phyloP scores from a whole-genome alignment of 1,140 invertebrate genomes.

The Brachionus rotundiformis region DNA sequence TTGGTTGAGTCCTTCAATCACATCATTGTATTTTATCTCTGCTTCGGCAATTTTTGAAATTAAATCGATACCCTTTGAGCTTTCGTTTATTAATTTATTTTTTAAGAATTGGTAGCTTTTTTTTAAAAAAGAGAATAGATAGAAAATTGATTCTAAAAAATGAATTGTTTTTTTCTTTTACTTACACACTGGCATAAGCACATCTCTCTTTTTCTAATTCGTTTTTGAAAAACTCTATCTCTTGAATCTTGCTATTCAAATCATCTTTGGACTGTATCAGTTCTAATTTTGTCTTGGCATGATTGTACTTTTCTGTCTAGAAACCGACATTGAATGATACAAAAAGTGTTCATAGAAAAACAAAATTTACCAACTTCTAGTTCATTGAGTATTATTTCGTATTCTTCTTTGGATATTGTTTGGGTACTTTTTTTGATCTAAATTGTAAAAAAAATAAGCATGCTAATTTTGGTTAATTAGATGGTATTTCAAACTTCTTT shows the following conservation, averaged over 20 bases:
- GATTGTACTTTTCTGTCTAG: constrained; percentile 21
- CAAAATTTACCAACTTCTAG: not conserved
- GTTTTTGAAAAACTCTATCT: constrained; percentile 38
- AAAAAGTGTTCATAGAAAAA: not conserved
- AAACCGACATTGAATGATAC: not conserved
- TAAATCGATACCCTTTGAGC: constrained; percentile 26
- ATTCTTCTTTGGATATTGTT: not conserved
- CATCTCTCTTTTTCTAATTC: constrained; percentile 38
- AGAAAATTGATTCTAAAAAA: not conserved
- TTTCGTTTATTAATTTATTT: constrained; percentile 29
- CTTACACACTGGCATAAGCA: constrained; percentile 32
- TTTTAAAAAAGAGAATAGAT: not conserved
- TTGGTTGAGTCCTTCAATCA: constrained; percentile 11
- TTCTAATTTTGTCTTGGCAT: constrained; percentile 41
- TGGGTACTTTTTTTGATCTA: constrained; percentile 15
- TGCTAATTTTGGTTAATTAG: no score
- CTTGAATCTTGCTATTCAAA: not conserved
- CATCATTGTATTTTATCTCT: constrained; percentile 36
- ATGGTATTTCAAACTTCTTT: no score
- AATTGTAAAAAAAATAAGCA: no score
- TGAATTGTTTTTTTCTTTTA: not conserved
- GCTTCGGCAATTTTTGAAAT: constrained; percentile 37
- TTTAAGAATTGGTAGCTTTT: constrained; percentile 26
- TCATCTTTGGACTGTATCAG: not conserved
- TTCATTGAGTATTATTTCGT: constrained; percentile 26